Conservation (phyloP, 2,888 invertebrate genomes). For the Trichopoda pennipes region DNA sequence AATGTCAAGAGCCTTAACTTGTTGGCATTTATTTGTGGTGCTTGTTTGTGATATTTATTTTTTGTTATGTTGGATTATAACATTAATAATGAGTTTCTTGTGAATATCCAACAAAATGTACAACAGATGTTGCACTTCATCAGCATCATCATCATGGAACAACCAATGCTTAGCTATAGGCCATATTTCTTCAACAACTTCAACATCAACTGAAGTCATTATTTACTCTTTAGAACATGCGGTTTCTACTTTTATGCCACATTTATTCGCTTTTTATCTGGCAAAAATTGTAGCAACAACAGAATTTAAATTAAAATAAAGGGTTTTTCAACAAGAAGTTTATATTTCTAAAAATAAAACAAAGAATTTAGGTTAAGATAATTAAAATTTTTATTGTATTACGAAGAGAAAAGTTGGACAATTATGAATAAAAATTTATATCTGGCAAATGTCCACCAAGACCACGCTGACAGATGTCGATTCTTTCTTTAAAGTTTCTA, state of each 20-base stretch:
- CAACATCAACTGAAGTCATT: slow-evolving; percentile 30
- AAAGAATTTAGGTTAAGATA: too few species aligned
- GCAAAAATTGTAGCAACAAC: slow-evolving; percentile 7
- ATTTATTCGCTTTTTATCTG: slow-evolving; percentile 13
- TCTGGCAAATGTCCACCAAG: too few species aligned
- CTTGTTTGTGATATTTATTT: background rate
- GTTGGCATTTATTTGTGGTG: background rate
- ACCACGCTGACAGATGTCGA: too few species aligned
- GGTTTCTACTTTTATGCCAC: slow-evolving; percentile 51
- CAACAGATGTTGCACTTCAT: slow-evolving; percentile 62
- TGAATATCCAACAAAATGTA: slow-evolving; percentile 9
- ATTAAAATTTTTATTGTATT: too few species aligned
- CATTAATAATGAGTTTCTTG: slow-evolving; percentile 26
- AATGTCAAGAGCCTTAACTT: background rate
- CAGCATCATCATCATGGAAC: slow-evolving; percentile 35
- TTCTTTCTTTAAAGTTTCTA: too few species aligned
- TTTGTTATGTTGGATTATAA: background rate
- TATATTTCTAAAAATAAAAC: background rate
- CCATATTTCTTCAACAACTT: slow-evolving; percentile 41
- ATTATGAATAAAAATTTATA: too few species aligned
- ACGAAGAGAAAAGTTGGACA: too few species aligned
- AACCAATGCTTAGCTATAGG: slow-evolving; percentile 30
- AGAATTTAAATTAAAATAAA: too few species aligned
- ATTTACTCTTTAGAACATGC: slow-evolving; percentile 64
- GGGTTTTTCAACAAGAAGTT: too few species aligned